phyloP scores from a whole-genome alignment of 2,113 vertebrate species.

The Gallinago media region DNA sequence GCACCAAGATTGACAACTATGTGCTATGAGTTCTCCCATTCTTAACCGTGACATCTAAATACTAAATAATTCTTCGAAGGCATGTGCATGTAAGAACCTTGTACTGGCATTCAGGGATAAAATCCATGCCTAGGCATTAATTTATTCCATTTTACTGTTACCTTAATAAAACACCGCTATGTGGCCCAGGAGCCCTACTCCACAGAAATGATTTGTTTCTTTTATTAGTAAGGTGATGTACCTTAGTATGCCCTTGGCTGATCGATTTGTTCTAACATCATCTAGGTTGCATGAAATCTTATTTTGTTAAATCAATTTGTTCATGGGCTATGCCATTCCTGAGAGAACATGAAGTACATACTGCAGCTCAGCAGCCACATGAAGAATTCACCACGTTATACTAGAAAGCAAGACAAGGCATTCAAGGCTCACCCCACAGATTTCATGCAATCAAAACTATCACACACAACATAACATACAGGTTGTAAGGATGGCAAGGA shows the following conservation, averaged over 20 bases:
- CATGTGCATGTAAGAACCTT: not conserved
- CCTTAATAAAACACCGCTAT: conserved; percentile 12
- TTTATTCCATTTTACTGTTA: conserved; percentile 33
- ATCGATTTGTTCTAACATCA: conserved; percentile 40
- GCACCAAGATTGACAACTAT: not conserved
- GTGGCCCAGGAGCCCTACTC: conserved; percentile 61
- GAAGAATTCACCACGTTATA: not conserved
- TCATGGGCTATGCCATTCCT: not conserved
- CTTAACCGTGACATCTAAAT: not conserved
- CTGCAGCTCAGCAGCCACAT: not conserved
- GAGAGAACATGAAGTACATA: not conserved
- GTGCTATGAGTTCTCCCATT: not conserved
- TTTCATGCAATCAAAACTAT: not conserved
- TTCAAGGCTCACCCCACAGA: not conserved
- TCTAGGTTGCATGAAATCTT: conserved; percentile 41
- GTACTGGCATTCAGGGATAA: not conserved
- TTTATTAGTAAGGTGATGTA: conserved; percentile 7
- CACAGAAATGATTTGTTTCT: conserved; percentile 21
- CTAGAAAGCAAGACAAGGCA: not conserved
- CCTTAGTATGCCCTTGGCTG: conserved; percentile 60
- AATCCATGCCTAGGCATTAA: not conserved
- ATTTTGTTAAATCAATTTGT: conserved; percentile 7
- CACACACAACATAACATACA: not conserved
- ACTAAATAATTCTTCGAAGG: not conserved
- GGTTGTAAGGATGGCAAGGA: not conserved